These are phyloP conservation scores for Palythoa caribaeorum DNA, from an alignment of 92 coral and sea anemone species.

Conservation along the genomic window DNA sequence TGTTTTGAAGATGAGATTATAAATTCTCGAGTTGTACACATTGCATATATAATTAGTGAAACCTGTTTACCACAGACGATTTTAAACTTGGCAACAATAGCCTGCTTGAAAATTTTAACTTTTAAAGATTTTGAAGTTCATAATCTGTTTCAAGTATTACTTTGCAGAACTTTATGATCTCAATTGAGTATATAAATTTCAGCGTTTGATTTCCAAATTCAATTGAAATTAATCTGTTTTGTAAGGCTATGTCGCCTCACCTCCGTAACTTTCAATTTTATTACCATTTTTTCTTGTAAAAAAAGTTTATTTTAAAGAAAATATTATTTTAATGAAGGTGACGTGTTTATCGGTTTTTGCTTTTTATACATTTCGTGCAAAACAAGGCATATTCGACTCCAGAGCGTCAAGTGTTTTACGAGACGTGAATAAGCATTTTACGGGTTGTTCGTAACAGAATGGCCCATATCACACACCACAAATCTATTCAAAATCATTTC, in stretches of 20 bases:
- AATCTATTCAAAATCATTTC: no score
- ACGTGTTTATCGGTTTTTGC: background rate
- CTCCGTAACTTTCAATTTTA: background rate
- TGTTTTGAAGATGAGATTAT: conserved; percentile 35
- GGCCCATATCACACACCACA: conserved; percentile 19
- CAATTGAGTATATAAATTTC: background rate
- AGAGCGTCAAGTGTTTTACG: conserved; percentile 33
- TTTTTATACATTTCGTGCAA: conserved; percentile 39
- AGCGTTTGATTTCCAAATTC: background rate
- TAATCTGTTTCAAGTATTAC: background rate
- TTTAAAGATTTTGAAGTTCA: background rate
- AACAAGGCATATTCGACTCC: background rate
- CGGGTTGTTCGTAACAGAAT: conserved; percentile 1
- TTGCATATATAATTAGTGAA: conserved; percentile 44
- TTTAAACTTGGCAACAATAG: conserved; percentile 22
- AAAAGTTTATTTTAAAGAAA: background rate
- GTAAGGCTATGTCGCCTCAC: background rate
- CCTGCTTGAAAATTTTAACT: background rate
- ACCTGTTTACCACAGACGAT: conserved; percentile 48
- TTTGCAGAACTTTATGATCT: background rate
- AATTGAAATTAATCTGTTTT: conserved; percentile 16
- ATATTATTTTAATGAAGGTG: background rate
- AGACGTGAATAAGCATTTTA: background rate
- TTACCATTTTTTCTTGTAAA: background rate
- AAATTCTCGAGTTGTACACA: conserved; percentile 61